These are phyloP conservation scores for Nezara viridula DNA, from an alignment of 2,888 invertebrate species.

Conservation along the genomic window DNA sequence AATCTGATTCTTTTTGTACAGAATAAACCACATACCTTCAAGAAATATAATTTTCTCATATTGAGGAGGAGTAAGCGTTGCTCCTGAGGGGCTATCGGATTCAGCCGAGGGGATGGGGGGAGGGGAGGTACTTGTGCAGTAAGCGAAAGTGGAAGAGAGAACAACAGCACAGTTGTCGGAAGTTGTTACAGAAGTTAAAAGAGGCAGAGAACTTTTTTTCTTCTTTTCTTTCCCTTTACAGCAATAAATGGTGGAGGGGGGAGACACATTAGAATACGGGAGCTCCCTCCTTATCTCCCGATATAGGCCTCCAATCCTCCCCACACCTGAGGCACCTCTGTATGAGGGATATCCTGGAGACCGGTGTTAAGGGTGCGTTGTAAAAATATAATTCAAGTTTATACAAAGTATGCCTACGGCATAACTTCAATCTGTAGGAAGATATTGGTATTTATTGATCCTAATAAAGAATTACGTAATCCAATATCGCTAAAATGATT, in stretches of 20 bases:
- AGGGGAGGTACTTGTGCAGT: neutral
- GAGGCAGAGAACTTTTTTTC: neutral
- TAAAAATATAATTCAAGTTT: no score
- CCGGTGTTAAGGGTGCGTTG: no score
- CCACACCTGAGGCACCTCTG: neutral
- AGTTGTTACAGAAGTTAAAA: slow-evolving; percentile 17
- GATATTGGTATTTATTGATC: neutral
- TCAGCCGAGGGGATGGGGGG: neutral
- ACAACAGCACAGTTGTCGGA: neutral
- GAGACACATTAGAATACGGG: slow-evolving; percentile 24
- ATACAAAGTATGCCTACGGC: neutral
- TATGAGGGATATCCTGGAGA: neutral
- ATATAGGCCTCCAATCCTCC: neutral
- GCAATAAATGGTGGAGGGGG: slow-evolving; percentile 19
- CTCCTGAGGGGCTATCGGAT: neutral
- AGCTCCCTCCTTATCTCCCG: neutral
- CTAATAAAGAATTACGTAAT: neutral
- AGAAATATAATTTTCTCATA: neutral
- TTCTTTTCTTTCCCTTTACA: neutral
- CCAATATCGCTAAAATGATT: neutral
- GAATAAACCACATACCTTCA: neutral
- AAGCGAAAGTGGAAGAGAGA: neutral
- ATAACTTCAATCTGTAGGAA: neutral
- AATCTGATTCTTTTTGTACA: no score
- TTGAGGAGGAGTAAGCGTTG: neutral